Evolutionary conservation across 2,797 vertebrate genomes (phyloP).

Genomic region (Arrhamphus sclerolepis): DNA sequence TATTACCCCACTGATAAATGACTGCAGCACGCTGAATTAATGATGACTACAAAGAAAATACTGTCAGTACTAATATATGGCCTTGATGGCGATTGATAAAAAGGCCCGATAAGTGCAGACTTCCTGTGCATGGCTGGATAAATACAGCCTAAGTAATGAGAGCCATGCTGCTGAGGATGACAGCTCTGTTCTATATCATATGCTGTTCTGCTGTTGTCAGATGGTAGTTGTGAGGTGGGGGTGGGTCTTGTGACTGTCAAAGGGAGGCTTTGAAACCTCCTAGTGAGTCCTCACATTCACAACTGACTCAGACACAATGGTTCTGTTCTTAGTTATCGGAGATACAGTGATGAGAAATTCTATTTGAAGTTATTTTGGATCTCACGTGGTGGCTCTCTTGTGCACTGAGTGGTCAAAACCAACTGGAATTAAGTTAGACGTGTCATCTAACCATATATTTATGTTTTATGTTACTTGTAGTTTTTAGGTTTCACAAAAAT

Average conservation of each 20-base stretch:
- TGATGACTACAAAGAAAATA: conserved; percentile 81
- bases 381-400: conserved; percentile 19
- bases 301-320: conserved; percentile 38
- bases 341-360: conserved; percentile 53
- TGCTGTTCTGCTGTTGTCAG: conserved; percentile 58
- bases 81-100: conserved; percentile 79
- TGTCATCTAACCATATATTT: neutral
- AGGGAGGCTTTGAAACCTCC: conserved; percentile 42
- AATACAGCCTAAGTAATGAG: conserved; percentile 82
- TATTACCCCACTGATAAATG: conserved; percentile 66
- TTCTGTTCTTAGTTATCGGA: conserved; percentile 44
- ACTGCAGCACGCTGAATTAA: conserved; percentile 73
- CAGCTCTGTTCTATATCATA: conserved; percentile 78
- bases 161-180: conserved; percentile 65
- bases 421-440: conserved; percentile 21
- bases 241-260: conserved; percentile 9
- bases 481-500: too few species aligned
- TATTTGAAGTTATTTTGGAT: conserved; percentile 40
- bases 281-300: conserved; percentile 43
- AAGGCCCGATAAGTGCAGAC: conserved; percentile 81
- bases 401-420: conserved; percentile 34
- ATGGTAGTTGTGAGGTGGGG: conserved; percentile 12
- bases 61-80: conserved; percentile 76
- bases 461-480: too few species aligned
- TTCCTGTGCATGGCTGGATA: conserved; percentile 76